A percentile compares a stretch with the other conserved stretches of the same genome.
These are phyloP conservation scores for Mionectes macconnelli DNA, from an alignment of 2,113 vertebrate genomes.

Conservation along the genomic window DNA sequence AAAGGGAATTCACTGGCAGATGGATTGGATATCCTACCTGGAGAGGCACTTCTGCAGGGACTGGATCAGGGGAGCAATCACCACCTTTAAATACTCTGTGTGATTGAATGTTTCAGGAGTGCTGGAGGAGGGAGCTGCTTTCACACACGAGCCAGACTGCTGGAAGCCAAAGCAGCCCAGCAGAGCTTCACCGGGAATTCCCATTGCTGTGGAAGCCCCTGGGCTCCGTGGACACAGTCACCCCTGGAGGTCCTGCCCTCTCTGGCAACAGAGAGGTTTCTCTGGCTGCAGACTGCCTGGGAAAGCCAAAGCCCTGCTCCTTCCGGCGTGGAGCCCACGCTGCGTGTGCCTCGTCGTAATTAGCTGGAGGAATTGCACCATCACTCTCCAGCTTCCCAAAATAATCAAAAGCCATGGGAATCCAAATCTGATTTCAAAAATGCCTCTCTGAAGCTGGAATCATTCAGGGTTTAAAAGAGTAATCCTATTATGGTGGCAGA, in stretches of 20 bases:
- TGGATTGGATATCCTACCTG: background rate
- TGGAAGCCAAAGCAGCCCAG: background rate
- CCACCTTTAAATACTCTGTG: background rate
- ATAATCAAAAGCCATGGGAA: background rate
- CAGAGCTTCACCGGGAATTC: background rate
- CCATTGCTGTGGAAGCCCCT: background rate
- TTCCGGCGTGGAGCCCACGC: accelerated
- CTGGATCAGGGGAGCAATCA: background rate
- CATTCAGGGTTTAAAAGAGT: background rate
- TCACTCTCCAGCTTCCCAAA: conserved; percentile 5
- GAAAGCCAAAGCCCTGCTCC: background rate
- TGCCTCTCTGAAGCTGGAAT: background rate
- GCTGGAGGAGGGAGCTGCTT: background rate
- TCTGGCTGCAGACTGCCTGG: background rate
- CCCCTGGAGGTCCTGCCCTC: background rate
- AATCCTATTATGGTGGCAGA: background rate
- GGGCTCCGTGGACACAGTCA: background rate
- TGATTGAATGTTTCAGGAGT: background rate
- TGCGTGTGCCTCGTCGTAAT: accelerated
- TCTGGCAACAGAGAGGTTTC: background rate
- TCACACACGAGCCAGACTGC: background rate
- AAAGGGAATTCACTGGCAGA: background rate
- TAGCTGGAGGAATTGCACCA: background rate
- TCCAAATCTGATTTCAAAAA: background rate
- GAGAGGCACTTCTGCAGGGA: background rate